phyloP scores from a whole-genome alignment of 2,113 vertebrate genomes.

The Scortum barcoo region DNA sequence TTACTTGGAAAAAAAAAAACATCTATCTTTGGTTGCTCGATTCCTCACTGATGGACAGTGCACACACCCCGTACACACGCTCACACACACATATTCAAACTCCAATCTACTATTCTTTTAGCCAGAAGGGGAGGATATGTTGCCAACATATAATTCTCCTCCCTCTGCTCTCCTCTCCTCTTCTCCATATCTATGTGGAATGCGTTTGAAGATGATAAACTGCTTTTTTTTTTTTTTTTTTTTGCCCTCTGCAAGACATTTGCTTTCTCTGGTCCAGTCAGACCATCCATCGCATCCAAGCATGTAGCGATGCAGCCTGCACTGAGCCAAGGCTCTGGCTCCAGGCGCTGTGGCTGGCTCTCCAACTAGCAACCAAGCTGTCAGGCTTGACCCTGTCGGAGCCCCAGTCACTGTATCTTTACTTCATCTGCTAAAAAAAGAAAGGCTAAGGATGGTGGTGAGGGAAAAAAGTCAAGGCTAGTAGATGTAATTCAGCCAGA shows the following conservation, averaged over 20 bases:
- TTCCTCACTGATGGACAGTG: constrained; percentile 25
- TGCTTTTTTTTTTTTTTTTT: constrained; percentile 46
- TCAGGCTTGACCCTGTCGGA: constrained; percentile 53
- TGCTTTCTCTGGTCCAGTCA: constrained; percentile 37
- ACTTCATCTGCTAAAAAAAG: constrained; percentile 26
- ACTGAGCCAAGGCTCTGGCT: constrained; percentile 41
- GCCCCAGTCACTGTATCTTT: constrained; percentile 45
- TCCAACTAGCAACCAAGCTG: constrained; percentile 36
- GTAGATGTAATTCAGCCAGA: neutral
- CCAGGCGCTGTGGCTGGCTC: constrained; percentile 40
- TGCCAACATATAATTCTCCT: constrained; percentile 51
- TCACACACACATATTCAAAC: constrained; percentile 24
- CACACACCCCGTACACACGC: neutral
- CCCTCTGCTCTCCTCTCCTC: constrained; percentile 22
- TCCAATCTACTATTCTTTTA: constrained; percentile 42
- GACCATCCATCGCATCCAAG: constrained; percentile 35
- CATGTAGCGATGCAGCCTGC: constrained; percentile 20
- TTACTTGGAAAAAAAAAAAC: constrained; percentile 33
- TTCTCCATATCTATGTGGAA: constrained; percentile 53
- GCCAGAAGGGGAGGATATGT: constrained; percentile 58
- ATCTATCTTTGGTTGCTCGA: constrained; percentile 20
- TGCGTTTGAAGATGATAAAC: constrained; percentile 67
- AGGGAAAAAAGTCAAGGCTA: constrained; percentile 5
- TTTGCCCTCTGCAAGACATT: constrained; percentile 38
- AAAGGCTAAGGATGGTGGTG: constrained; percentile 9